Evolutionary conservation across 2,113 vertebrate genomes (phyloP).

Genomic region (Columbina picui): DNA sequence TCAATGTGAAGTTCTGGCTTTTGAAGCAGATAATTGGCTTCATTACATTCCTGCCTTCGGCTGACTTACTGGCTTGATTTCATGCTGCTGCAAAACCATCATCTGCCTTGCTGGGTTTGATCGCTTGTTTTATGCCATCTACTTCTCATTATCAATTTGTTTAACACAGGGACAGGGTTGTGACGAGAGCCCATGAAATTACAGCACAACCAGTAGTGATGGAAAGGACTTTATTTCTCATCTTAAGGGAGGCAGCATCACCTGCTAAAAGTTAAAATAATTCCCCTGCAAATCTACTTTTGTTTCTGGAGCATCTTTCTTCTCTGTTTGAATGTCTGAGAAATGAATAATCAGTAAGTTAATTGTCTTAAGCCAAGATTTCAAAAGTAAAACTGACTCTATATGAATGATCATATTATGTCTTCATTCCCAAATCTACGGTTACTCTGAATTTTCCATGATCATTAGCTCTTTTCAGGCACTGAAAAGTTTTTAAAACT

Average conservation of each 20-base stretch:
- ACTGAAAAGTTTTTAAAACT: background rate
- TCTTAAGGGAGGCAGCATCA: slow-evolving; percentile 69
- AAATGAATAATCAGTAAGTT: background rate
- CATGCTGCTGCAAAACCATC: slow-evolving; percentile 16
- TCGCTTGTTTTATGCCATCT: background rate
- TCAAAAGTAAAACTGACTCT: background rate
- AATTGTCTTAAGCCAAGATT: background rate
- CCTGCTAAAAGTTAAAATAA: slow-evolving; percentile 76
- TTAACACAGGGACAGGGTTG: slow-evolving; percentile 78
- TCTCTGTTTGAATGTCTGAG: background rate
- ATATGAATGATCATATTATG: background rate
- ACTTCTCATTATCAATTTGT: slow-evolving; percentile 51
- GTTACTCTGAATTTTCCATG: background rate
- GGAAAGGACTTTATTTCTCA: slow-evolving; percentile 32
- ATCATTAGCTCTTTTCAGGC: background rate
- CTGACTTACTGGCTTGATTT: slow-evolving; percentile 34
- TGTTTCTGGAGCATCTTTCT: background rate
- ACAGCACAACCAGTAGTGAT: slow-evolving; percentile 77
- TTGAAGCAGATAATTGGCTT: slow-evolving; percentile 10
- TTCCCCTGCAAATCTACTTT: background rate
- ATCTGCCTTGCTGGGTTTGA: background rate
- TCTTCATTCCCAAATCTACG: background rate
- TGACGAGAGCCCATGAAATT: slow-evolving; percentile 78
- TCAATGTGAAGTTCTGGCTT: background rate
- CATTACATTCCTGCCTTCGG: slow-evolving; percentile 53